Evolutionary conservation across 2,797 vertebrate species (phyloP), one percentile per base, ranked within the genome.

Genomic region (Darevskia mixta): DNA sequence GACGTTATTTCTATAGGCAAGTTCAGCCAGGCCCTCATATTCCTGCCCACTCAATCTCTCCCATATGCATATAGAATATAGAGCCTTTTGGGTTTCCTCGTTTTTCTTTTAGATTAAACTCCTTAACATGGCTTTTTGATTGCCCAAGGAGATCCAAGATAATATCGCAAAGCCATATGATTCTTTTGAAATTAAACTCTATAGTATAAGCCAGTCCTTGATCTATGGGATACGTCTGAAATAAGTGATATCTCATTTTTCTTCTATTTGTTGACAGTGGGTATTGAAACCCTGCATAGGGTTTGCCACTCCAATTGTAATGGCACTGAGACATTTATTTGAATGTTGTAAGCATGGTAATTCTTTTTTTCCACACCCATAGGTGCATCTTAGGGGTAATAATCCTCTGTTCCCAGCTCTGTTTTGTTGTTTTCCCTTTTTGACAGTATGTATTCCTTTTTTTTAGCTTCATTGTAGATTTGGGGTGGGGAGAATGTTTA

Each of bases 401-500:
- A 43, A 81, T 35, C 87, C 61, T 84, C 85, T 9, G 0, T 55
- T 82, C 83, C 18, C 0, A 86, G 25, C 75, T 82, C 91, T 78
- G 18, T 66, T 82, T 69, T 64, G 35, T 38, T 76, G 35, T 78
- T 45, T 66, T 92, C 77, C 20, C 88, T 83, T 90, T 86, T 90
- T 91, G 85, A 89, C 93, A 94, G 88, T 92, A 93, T 79, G 89
- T 86, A 89, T 92, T 93, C 89, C 1, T 88, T 77, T 83, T 55
- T 64, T 64, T 64, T 7, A 5, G 67, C 87, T 91, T 94, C 79
- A 32, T 76, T 84, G 79, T 23, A 82, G 85, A 64, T 25, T 92
- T 79, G 45, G 75, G 86, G 43, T 71, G 75, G 86, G 66, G 20
- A 69, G 89, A 77, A 5, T 45, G 83, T 86, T 89, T 85, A 81